Conservation (phyloP, 2,797 vertebrate genomes). For the Leptatherina wallacei region DNA sequence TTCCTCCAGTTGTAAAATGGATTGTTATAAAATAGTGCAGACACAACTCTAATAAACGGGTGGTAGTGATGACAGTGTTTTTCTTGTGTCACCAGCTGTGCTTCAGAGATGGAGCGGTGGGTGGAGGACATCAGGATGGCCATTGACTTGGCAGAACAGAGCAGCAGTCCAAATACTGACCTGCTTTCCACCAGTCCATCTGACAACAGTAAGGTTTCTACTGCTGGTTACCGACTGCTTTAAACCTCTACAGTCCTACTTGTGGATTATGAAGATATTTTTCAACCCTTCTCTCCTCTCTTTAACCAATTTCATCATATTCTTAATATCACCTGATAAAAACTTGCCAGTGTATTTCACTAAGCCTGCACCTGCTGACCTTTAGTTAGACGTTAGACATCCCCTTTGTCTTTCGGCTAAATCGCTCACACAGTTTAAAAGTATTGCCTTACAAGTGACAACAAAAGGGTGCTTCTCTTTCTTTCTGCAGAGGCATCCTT, state of each 20-base stretch:
- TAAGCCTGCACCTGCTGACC: conserved; percentile 36
- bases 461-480: neutral
- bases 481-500: neutral
- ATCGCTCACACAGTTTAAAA: conserved; percentile 9
- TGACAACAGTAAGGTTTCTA: conserved; percentile 87
- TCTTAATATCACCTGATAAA: conserved; percentile 42
- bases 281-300: neutral
- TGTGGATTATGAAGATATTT: neutral
- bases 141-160: conserved; percentile 92
- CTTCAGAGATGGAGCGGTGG: conserved; percentile 94
- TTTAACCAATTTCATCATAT: conserved; percentile 11
- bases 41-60: neutral
- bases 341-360: conserved; percentile 23
- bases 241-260: neutral
- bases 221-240: neutral
- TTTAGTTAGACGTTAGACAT: conserved; percentile 30
- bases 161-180: conserved; percentile 82
- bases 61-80: neutral
- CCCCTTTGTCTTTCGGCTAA: conserved; percentile 27
- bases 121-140: conserved; percentile 96
- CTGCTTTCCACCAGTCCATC: conserved; percentile 86
- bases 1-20: conserved; percentile 4
- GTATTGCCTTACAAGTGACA: conserved; percentile 44
- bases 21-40: too few relatives aligned
- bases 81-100: conserved; percentile 79